Base-by-base conservation (phyloP, 2,113 vertebrate genomes). In the Lampris incognitus region DNA sequence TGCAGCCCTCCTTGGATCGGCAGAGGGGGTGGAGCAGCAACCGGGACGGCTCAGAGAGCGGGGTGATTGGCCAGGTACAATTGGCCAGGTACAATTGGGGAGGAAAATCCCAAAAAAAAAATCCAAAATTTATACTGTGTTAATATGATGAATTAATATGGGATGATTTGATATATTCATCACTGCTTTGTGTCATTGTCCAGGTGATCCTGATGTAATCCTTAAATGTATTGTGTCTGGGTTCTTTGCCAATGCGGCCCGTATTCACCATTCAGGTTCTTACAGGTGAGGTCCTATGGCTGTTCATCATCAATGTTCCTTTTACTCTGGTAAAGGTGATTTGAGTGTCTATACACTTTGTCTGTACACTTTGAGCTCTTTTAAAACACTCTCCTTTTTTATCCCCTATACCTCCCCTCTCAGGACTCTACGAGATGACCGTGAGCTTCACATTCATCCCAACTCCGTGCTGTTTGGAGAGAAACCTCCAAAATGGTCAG, bases 151-250 rank as follows among this genome's bases (percentile, higher is more conserved):
- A 24, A 24, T 3, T 11, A 54, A 38, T 58, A 38, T 56, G 3
- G 2, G 54, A 56, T 24, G 24, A 6, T 65, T 39, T 67, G 6
- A 67, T 7, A n/a, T 56, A 24, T 55, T 54, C 9, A n/a, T 65
- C 52, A 9, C 42, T 81, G 1, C 38, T 59, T 46, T 66, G 40
- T 65, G 41, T 71, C 24, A 2, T 1, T 60, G 6, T 84, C 46
- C 83, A 99, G 98, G 98, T 81, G 98, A 99, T 86, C 97, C 98
- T 5, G 98, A 99, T 81, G 97, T 97, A 0, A 97, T 99, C 81
- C 91, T 99, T 85, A 95, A 93, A 78, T 99, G 98, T 84, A 99
- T 99, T 49, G 97, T 97, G 51, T 94, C 96, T 2, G 98, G 98
- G 39, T 99, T 99, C 90, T 99, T 99, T 79, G 94, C 98, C 5